These are phyloP conservation scores for Caradrina clavipalpis DNA, from an alignment of 2,888 invertebrate genomes.

Conservation along the genomic window DNA sequence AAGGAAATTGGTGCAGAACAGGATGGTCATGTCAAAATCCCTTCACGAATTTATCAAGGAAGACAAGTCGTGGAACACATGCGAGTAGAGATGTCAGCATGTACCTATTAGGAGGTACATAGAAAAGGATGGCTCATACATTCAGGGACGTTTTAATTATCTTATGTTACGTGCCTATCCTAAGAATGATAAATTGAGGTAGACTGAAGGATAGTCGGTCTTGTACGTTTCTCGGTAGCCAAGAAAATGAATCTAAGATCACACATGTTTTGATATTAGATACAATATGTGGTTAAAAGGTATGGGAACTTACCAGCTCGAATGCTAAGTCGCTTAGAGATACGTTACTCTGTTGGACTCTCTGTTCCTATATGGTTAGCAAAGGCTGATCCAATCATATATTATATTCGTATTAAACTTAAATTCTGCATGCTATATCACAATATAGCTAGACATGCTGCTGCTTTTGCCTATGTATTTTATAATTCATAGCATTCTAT, in stretches of 20 bases:
- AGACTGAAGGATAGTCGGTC: neutral
- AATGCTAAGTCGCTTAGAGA: no score
- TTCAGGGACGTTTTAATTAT: constrained; percentile 8
- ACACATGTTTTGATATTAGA: neutral
- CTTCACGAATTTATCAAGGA: neutral
- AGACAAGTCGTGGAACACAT: neutral
- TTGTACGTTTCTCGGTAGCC: neutral
- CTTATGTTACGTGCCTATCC: constrained; percentile 5
- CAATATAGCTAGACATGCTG: no score
- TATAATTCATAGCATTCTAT: no score
- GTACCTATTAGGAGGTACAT: constrained; percentile 1
- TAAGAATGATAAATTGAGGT: constrained; percentile 26
- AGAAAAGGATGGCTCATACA: neutral
- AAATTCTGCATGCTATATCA: no score
- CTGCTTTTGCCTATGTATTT: no score
- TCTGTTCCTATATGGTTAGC: no score
- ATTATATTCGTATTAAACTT: no score
- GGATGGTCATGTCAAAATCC: neutral
- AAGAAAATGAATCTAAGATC: neutral
- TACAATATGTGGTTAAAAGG: neutral
- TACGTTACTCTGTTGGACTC: no score
- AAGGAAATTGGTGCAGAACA: neutral
- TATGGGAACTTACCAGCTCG: neutral
- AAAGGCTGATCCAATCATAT: no score
- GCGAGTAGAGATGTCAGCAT: neutral